phyloP scores from a whole-genome alignment of 2,113 vertebrate genomes.

The Machaerirhynchus nigripectus region DNA sequence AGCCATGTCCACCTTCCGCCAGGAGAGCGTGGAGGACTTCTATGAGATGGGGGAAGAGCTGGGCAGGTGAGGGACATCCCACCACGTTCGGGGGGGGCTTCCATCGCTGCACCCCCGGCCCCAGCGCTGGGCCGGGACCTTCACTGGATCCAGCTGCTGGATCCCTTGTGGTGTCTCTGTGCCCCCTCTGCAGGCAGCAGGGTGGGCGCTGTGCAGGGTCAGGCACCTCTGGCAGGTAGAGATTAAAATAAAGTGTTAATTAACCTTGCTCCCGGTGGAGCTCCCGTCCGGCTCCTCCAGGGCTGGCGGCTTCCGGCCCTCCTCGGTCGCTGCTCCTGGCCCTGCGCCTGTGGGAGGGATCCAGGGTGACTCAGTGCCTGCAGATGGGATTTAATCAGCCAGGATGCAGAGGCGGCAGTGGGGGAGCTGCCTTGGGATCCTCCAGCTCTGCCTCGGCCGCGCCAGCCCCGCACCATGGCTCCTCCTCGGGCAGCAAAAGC shows the following conservation, averaged over 20 bases:
- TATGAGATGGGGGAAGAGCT: constrained; percentile 84
- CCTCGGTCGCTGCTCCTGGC: neutral
- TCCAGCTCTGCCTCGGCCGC: accelerated
- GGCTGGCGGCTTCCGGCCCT: neutral
- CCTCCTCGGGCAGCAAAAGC: accelerated
- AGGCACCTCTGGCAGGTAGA: neutral
- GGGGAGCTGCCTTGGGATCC: neutral
- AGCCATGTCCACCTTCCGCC: constrained; percentile 79
- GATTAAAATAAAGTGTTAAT: neutral
- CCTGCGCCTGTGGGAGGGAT: neutral
- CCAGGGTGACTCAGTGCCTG: neutral
- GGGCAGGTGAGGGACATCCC: constrained; percentile 66
- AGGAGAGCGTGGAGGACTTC: constrained; percentile 78
- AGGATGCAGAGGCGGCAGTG: neutral
- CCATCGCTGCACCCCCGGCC: neutral
- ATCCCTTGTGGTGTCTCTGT: neutral
- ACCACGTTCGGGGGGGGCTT: accelerated
- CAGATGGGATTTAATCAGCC: neutral
- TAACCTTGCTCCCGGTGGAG: neutral
- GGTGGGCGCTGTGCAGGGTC: neutral
- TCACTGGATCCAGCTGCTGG: accelerated
- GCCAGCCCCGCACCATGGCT: neutral
- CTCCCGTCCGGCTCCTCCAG: neutral
- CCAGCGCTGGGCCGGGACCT: accelerated
- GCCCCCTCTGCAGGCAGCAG: neutral